Evolutionary conservation across 2,888 invertebrate genomes (phyloP).

Genomic region (Noctua pronuba): DNA sequence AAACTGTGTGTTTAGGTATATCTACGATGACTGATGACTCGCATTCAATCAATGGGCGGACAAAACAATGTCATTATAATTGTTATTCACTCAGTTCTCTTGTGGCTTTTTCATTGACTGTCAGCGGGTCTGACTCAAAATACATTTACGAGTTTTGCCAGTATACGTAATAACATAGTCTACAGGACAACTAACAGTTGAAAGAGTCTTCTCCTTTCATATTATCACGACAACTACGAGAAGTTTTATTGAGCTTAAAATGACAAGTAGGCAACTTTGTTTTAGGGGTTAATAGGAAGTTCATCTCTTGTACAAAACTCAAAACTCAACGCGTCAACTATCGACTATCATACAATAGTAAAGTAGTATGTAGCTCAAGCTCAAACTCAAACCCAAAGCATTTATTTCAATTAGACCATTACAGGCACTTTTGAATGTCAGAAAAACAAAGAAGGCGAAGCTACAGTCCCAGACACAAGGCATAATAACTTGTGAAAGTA

Average conservation of each 20-base stretch:
- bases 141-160: background rate
- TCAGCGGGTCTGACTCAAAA: background rate
- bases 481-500: no score
- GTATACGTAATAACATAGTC: no score
- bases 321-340: no score
- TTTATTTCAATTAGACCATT: no score
- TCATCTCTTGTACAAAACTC: no score
- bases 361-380: no score
- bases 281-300: no score
- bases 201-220: background rate
- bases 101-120: background rate
- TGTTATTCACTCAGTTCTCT: background rate
- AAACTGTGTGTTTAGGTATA: background rate
- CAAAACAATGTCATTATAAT: slow-evolving; percentile 18
- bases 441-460: no score
- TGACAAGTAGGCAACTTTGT: background rate
- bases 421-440: no score
- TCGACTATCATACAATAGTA: no score
- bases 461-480: no score
- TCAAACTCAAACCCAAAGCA: no score
- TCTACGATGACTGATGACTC: background rate
- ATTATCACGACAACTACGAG: background rate
- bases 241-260: background rate
- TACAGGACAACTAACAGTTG: background rate
- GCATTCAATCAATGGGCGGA: slow-evolving; percentile 4